These are phyloP conservation scores for Onychostoma macrolepis DNA, from an alignment of 2,113 vertebrate species.

Conservation along the genomic window DNA sequence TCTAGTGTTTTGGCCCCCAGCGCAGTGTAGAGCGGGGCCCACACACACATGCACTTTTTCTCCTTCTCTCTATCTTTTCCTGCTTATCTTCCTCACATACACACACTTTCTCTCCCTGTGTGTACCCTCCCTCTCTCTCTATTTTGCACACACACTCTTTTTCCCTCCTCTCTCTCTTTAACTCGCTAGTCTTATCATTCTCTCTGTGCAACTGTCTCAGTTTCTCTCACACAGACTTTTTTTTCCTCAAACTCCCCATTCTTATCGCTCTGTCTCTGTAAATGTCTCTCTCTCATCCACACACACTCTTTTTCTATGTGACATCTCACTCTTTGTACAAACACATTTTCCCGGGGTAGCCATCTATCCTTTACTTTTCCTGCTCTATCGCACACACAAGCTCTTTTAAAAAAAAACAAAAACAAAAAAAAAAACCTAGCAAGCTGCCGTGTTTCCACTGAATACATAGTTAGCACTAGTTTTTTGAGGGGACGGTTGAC, in stretches of 20 bases:
- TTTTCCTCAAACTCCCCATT: constrained; percentile 41
- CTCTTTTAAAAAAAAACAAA: not conserved
- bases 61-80: constrained; percentile 9
- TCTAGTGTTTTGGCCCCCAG: constrained; percentile 83
- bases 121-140: constrained; percentile 55
- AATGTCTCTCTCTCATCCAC: constrained; percentile 49
- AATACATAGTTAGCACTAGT: not conserved
- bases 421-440: not conserved
- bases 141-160: constrained; percentile 23
- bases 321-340: constrained; percentile 57
- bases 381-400: constrained; percentile 1
- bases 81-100: constrained; percentile 37
- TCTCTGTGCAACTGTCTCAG: constrained; percentile 39
- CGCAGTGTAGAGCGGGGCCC: constrained; percentile 72
- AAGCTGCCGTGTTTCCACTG: not conserved
- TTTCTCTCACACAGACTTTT: constrained; percentile 47
- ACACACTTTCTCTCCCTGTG: constrained; percentile 11
- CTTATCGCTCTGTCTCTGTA: constrained; percentile 23
- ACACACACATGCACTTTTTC: constrained; percentile 64
- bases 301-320: constrained; percentile 29
- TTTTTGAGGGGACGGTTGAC: not conserved
- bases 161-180: constrained; percentile 56
- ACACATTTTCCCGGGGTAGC: constrained; percentile 11
- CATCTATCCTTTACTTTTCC: not conserved
- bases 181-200: constrained; percentile 62